Evolutionary conservation across 2,113 vertebrate species (phyloP).

Genomic region (Sterna hirundo): DNA sequence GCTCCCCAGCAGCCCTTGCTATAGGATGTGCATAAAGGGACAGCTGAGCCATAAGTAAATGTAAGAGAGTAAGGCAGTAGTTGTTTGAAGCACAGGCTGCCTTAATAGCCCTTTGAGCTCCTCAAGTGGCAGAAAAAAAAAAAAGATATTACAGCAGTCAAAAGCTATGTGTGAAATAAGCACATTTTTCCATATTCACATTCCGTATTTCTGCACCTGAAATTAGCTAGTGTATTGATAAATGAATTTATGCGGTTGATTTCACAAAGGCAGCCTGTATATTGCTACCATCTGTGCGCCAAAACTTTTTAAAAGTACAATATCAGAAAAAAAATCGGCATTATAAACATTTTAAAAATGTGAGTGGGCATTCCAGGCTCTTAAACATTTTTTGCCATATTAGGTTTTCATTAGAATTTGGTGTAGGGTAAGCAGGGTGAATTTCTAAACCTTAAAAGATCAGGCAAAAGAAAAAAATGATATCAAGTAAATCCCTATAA

Average conservation of each 20-base stretch:
- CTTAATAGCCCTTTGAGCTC: background rate
- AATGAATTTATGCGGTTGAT: background rate
- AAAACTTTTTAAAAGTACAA: background rate
- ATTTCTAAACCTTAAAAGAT: conserved; percentile 46
- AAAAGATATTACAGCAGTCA: background rate
- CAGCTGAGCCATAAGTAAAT: background rate
- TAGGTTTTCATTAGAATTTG: conserved; percentile 48
- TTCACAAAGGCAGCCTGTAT: background rate
- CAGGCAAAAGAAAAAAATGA: conserved; percentile 19
- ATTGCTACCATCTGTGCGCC: background rate
- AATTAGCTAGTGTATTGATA: background rate
- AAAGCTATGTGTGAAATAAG: background rate
- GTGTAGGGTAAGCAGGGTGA: background rate
- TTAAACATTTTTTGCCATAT: conserved; percentile 9
- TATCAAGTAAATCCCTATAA: conserved; percentile 43
- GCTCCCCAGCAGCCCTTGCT: background rate
- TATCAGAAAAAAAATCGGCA: background rate
- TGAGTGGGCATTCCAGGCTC: background rate
- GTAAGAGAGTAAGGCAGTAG: background rate
- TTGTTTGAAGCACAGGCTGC: background rate
- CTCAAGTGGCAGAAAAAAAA: background rate
- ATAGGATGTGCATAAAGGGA: background rate
- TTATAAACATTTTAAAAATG: background rate
- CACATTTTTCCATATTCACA: background rate
- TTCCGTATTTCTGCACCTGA: background rate